Percentiles rank a stretch among this genome's conserved stretches.
Evolutionary conservation across 1,140 invertebrate species (phyloP).

Genomic region (Drosophila albomicans): DNA sequence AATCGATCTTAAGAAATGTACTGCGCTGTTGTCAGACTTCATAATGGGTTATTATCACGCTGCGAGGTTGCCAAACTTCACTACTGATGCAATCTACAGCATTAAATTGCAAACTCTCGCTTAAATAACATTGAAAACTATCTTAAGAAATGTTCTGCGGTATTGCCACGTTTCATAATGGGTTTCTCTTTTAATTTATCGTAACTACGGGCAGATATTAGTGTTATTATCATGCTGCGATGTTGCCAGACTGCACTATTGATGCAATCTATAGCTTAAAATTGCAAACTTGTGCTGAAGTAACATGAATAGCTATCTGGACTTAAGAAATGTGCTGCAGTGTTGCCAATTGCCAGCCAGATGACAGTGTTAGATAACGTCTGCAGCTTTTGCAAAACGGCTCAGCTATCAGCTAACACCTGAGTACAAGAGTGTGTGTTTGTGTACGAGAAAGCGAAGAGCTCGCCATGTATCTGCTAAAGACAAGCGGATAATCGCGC

Average conservation of each 20-base stretch:
- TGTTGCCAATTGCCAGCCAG: constrained; percentile 10
- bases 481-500: constrained; percentile 41
- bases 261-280: not conserved
- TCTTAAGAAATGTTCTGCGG: not conserved
- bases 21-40: too few species aligned
- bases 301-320: not conserved
- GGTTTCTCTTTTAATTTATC: too few species aligned
- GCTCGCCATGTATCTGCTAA: constrained; percentile 25
- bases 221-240: not conserved
- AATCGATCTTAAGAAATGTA: too few species aligned
- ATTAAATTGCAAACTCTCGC: too few species aligned
- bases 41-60: too few species aligned
- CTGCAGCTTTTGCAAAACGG: constrained; percentile 18
- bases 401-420: constrained; percentile 26
- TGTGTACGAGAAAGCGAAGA: not conserved
- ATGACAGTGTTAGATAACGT: constrained; percentile 35
- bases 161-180: not conserved
- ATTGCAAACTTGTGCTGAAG: not conserved
- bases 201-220: too few species aligned
- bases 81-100: too few species aligned
- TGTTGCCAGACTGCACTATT: constrained; percentile 2
- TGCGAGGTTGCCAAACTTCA: too few species aligned
- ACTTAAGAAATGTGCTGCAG: not conserved
- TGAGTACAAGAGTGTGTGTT: not conserved
- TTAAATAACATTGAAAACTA: too few species aligned